Conservation (phyloP, 1,140 invertebrate species). For the Rhynchophorus ferrugineus region DNA sequence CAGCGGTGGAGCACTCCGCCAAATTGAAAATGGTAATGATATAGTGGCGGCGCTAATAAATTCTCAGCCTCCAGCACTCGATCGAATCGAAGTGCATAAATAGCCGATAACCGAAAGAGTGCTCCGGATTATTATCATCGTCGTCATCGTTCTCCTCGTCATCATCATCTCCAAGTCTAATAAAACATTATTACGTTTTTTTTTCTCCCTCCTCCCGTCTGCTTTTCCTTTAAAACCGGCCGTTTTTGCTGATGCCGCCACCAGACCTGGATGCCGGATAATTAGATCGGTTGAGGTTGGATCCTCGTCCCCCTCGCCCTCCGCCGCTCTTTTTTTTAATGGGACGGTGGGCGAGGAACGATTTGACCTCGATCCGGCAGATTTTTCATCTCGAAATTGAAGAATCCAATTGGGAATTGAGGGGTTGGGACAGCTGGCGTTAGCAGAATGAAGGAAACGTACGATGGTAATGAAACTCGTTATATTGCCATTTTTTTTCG, state of each 20-base stretch:
- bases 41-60: conserved; percentile 17
- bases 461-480: too few relatives aligned
- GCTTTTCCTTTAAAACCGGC: neutral
- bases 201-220: neutral
- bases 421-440: too few relatives aligned
- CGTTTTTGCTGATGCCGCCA: neutral
- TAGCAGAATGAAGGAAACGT: too few relatives aligned
- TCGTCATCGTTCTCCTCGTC: neutral
- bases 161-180: neutral
- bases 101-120: neutral
- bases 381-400: neutral
- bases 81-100: neutral
- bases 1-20: conserved; percentile 13
- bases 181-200: neutral
- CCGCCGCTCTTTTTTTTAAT: neutral
- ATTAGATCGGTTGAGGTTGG: neutral
- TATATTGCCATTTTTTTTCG: too few relatives aligned
- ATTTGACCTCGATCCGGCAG: neutral
- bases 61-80: conserved; percentile 1
- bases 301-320: neutral
- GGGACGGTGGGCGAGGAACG: neutral
- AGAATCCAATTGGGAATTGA: too few relatives aligned
- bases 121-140: too few relatives aligned
- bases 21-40: conserved; percentile 25
- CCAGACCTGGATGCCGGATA: neutral